These are phyloP conservation scores for Caenorhabditis panamensis DNA, from an alignment of 2,888 invertebrate species.

Conservation along the genomic window DNA sequence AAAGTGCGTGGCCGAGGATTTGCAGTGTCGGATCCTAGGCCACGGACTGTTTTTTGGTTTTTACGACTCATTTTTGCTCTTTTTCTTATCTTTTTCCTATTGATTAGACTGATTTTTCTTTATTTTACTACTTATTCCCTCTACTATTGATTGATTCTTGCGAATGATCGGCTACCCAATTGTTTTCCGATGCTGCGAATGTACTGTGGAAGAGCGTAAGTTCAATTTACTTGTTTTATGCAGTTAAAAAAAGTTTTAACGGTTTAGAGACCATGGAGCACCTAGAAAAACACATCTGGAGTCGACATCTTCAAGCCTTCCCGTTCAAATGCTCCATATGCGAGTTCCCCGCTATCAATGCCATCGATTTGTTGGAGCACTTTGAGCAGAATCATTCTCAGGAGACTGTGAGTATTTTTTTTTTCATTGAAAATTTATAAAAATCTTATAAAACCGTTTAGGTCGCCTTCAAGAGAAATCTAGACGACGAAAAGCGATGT, in stretches of 20 bases:
- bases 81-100: background rate
- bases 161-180: constrained; percentile 69
- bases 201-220: constrained; percentile 67
- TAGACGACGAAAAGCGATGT: constrained; percentile 67
- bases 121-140: too few relatives aligned
- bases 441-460: too few relatives aligned
- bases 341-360: constrained; percentile 66
- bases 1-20: constrained; percentile 10
- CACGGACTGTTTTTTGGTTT: background rate
- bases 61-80: background rate
- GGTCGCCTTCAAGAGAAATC: constrained; percentile 69
- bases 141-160: background rate
- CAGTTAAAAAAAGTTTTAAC: too few relatives aligned
- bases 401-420: constrained; percentile 3
- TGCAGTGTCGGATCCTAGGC: background rate
- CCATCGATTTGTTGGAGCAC: constrained; percentile 52
- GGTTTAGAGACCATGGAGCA: constrained; percentile 64
- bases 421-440: background rate
- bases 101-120: background rate
- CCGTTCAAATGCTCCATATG: constrained; percentile 68
- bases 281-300: constrained; percentile 73
- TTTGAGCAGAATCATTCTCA: constrained; percentile 54
- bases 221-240: background rate
- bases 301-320: constrained; percentile 66
- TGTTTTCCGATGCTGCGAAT: constrained; percentile 69